Base-by-base conservation (phyloP, 2,888 invertebrate species). In the Papilio elwesi region DNA sequence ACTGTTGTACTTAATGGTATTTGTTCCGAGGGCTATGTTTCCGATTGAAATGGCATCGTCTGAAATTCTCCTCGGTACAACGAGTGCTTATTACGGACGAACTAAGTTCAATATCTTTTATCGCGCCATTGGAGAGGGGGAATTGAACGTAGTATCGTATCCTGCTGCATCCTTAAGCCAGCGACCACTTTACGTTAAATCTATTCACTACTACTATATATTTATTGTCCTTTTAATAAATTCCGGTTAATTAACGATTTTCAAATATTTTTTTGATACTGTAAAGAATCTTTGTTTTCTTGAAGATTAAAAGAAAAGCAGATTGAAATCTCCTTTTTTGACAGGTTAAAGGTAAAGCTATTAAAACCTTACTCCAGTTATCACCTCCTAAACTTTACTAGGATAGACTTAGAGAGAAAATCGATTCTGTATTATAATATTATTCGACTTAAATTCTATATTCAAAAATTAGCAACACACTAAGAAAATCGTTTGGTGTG, bases 41-140 rank as follows among this genome's bases (percentile, higher is more conserved):
- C 80, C 81, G 82, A 86, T 86, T 82, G 82, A 84, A 86, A 86
- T 77, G 78, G 81, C 82, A 77, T 78, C 82, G 83, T 80, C 81
- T 80, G 80, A 85, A 85, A 82, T 84, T 86, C 81, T 77, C 78
- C 79, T 79, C 79, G 78, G 78, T 86, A 83, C 81, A 83, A 78
- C 81, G 82, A 82, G 83, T 88, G 86, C 88, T 89, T 91, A 90
- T 89, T 89, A 90, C 87, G 85, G 85, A 84, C 86, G 83, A 85
- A 90, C 87, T 89, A 85, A 89, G 87, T 90, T 90, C 92, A 91
- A 92, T 93, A 90, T 92, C 85, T 90, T 92, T 91, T 92, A 92
- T 92, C 89, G 90, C 77, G 78, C 87, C 84, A 87, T 90, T 91
- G 91, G 87, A 89, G 88, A 86, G 79, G 79, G 83, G 85, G 88